Evolutionary conservation across 1,140 invertebrate species (phyloP), one percentile per base, ranked within the genome.

Genomic region (Druon quercuslanigerum): DNA sequence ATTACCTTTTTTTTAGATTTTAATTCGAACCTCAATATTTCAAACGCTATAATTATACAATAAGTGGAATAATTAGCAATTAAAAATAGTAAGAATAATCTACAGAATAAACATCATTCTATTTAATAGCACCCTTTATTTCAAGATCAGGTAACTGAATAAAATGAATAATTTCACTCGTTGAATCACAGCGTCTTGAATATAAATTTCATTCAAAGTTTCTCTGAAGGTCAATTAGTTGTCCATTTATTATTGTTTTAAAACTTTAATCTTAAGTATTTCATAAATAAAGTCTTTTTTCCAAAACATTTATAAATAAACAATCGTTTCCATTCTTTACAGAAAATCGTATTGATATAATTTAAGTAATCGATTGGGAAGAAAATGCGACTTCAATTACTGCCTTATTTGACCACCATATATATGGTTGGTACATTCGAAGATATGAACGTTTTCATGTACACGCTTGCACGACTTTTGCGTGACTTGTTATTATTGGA

Each of bases 101-200:
- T 66, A 3, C 4, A 56, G 16, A 66, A 66, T 66, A 40, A 66
- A 66, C 33, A 25, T 66, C 60, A 66, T 40, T 40, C 13, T 66
- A 66, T 66, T 66, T 13, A 66, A 66, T 66, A 66, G 60, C 60
- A 66, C 60, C 60, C 25, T 66, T 66, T 66, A 66, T 66, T 66
- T 66, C 25, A 66, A 40, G 60, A 66, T 66, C 14, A 25, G 33
- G 25, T 66, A 66, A 66, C 60, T 66, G 60, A 66, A 66, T 66
- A 66, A 46, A 66, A 66, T 66, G 7, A 46, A 46, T 66, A 20
- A 46, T 25, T 66, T 66, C 25, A 66, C 60, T 66, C 60, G 60
- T 66, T 66, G 60, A 66, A 66, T 66, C 60, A 66, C 60, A 66
- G 60, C 60, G 40, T 66, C 13, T 16, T 40, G 60, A n/a, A 66